Evolutionary conservation across 1,140 invertebrate species (phyloP), one percentile per base, ranked within the genome.

Genomic region (Ephestia elutella): DNA sequence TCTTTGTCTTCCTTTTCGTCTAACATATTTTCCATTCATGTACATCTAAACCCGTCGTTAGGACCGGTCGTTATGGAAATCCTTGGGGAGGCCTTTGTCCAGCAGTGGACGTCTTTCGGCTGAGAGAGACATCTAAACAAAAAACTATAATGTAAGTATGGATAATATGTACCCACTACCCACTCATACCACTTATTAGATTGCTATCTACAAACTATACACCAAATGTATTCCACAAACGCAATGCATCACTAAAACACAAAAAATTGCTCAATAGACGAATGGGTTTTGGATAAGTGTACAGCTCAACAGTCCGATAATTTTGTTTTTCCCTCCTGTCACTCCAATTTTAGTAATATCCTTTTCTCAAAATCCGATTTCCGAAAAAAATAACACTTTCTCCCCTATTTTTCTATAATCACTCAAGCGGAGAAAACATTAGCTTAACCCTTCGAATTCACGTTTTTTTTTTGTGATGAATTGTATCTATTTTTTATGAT

Each of bases 361-460:
- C 68, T 68, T 58, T 60, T 68, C 75, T 75, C 73, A 77, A 78
- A 87, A 84, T 75, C 84, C 71, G 70, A 84, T 87, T 84, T 84
- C 78, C 70, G 68, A 67, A 83, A 85, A 87, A 84, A 63, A 68
- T 60, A 66, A 63, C 62, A 70, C 71, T 70, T 66, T 68, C 65
- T 50, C 25, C 20, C 62, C 54, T 70, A 66, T 73, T 65, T 67
- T 60, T 49, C 59, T 62, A 53, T 58, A 75, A 68, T 65, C 70
- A 62, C 58, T 70, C 62, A 62, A 73, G 78, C 75, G 78, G 70
- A 63, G 67, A 75, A 71, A 66, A 70, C 71, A 79, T 82, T 83
- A 81, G 65, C 68, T 71, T 82, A 78, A 78, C 73, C 72, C 73
- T 56, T 30, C 63, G 71, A 70, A 80, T 78, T 82, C 70, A 63